Conservation (phyloP, 2,113 vertebrate genomes). For the Tenrec ecaudatus region DNA sequence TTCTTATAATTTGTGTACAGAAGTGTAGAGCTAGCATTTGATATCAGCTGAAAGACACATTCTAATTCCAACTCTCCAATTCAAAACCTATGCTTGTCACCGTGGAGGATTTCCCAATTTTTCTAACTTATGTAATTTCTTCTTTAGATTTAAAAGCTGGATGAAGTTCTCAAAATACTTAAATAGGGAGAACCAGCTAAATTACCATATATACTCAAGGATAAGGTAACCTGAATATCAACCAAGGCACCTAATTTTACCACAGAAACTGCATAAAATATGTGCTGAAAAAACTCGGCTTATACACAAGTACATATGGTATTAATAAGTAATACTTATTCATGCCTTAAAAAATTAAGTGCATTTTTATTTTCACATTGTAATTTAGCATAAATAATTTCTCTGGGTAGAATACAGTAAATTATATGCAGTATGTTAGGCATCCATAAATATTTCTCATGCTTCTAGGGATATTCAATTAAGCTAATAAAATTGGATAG, state of each 20-base stretch:
- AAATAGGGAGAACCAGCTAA: background rate
- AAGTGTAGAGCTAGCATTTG: background rate
- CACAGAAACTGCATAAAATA: no score
- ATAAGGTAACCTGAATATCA: no score
- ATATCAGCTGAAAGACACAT: background rate
- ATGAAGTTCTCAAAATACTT: background rate
- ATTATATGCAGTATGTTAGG: background rate
- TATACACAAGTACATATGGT: background rate
- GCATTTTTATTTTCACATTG: constrained; percentile 20
- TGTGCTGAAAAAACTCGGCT: no score
- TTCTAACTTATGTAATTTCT: background rate
- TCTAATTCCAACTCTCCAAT: background rate
- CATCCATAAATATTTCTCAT: background rate
- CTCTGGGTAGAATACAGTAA: background rate
- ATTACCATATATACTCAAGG: no score
- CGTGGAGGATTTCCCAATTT: background rate
- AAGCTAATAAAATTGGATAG: background rate
- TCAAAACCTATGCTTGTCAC: background rate
- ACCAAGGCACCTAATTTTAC: no score
- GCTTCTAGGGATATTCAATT: constrained; percentile 2
- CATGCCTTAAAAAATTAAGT: background rate
- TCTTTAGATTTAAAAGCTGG: background rate
- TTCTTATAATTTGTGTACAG: background rate
- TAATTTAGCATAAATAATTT: constrained; percentile 45
- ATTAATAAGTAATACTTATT: background rate